Evolutionary conservation across 2,888 invertebrate genomes (phyloP), one percentile per base, ranked within the genome.

Genomic region (Papilio protenor): DNA sequence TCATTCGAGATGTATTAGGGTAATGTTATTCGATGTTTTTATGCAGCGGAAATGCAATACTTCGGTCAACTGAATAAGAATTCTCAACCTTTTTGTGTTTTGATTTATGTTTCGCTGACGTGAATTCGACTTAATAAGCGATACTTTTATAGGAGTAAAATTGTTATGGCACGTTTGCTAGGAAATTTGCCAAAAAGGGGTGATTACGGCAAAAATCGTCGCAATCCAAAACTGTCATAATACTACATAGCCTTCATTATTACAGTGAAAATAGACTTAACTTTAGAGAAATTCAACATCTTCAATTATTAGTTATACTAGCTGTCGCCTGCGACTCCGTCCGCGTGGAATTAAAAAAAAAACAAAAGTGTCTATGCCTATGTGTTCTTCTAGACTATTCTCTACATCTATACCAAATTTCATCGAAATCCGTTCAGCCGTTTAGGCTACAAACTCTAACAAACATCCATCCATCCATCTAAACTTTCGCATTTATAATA

Each of bases 1-100:
- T 88, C 89, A 89, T 94, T 92, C 86, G 85, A 91, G 90, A 92
- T 89, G 89, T 92, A 91, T 92, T 92, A 92, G 88, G 89, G 89
- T 87, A 89, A 90, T 90, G 88, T 88, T 90, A 90, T 91, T 91
- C 89, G 88, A 88, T 89, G 87, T 87, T 89, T 88, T 90, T 91
- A 91, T 91, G 88, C 89, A 85, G 87, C 81, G 82, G 83, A 82
- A 85, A 86, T 89, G 88, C 88, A 84, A 81, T 83, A 78, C 81
- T 83, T 79, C 77, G 77, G 77, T 73, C 77, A 73, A 57, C 55
- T 23, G 73, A 66, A 77, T 77, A 77, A 86, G 82, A 84, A 81
- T 78, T 79, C 81, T 82, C 82, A 81, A 80, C 77, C 70, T 79
- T 80, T 77, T 70, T 80, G 79, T 71, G 59, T 33, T 40, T 76